These are phyloP conservation scores for Torymus tubicola DNA, from an alignment of 2,888 invertebrate genomes.

Conservation along the genomic window DNA sequence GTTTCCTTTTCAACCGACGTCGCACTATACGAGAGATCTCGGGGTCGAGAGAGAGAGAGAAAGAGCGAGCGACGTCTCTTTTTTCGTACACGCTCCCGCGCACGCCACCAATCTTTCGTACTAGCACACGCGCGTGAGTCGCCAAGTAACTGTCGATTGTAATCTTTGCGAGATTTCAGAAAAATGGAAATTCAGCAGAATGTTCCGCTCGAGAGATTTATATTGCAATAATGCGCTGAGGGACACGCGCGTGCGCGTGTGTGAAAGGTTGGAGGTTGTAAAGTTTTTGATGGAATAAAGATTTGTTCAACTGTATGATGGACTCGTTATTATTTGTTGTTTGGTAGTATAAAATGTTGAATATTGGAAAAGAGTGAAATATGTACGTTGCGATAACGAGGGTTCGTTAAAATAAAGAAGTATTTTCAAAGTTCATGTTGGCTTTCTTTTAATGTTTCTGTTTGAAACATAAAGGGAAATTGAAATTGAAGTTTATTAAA, in stretches of 20 bases:
- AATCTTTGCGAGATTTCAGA: slow-evolving; percentile 45
- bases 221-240: slow-evolving; percentile 5
- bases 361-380: no score
- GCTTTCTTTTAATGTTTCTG: no score
- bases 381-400: no score
- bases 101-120: slow-evolving; percentile 21
- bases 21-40: slow-evolving; percentile 7
- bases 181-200: slow-evolving; percentile 29
- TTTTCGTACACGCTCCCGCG: slow-evolving; percentile 9
- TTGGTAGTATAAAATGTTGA: no score
- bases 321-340: no score
- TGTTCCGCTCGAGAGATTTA: slow-evolving; percentile 22
- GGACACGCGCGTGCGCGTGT: background rate
- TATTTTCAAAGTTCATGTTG: no score
- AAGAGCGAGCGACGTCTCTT: slow-evolving; percentile 26
- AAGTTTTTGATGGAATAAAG: no score
- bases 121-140: background rate
- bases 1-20: slow-evolving; percentile 35
- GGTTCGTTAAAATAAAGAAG: no score
- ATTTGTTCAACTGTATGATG: no score
- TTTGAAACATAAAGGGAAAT: no score
- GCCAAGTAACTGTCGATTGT: slow-evolving; percentile 51
- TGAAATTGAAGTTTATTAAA: no score
- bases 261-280: background rate
- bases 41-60: background rate